Evolutionary conservation across 2,797 vertebrate genomes (phyloP), one percentile per base, ranked within the genome.

Genomic region (Gymnocypris eckloni): DNA sequence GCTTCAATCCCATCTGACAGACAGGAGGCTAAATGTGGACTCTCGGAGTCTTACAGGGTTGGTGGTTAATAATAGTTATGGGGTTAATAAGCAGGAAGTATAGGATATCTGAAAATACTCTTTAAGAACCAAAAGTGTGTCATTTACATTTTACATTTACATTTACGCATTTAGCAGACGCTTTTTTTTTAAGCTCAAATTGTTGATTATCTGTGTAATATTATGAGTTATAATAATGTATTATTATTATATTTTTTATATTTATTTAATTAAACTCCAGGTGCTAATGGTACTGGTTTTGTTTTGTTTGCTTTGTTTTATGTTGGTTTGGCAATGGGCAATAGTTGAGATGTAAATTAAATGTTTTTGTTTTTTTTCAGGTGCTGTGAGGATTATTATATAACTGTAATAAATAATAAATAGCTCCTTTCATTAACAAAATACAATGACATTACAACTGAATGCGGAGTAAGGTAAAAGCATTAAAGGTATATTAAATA

Each of bases 1-100:
- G 83, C 83, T 86, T 86, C 82, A 61, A 75, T 48, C 83, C 56
- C 50, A 86, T 64, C 85, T 82, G 85, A 86, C 79, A 81, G 64
- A 81, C 76, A 79, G 82, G 81, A 81, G 11, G 48, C 48, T 79
- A 56, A 81, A 77, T 64, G 25, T 20, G 64, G 77, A 83, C 54
- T 76, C 69, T 81, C 18, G 1, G 43, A 77, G 39, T 61, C 39
- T 71, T 78, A 70, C 16, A 6, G 18, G 72, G 50, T 61, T 25
- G 37, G 9, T 76, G 66, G 78, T 50, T 54, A 15, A 78, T 56
- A 37, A 72, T 48, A 48, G 48, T 39, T 22, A 81, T n/a, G 4
- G 69, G 59, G 54, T 87, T 87, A 85, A 87, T 56, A 67, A 79
- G 59, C 81, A 84, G 86, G 52, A 86, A 79, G 70, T 76, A 16